These are phyloP conservation scores for Ophion obscuratus DNA, from an alignment of 2,888 invertebrate genomes.

Conservation along the genomic window DNA sequence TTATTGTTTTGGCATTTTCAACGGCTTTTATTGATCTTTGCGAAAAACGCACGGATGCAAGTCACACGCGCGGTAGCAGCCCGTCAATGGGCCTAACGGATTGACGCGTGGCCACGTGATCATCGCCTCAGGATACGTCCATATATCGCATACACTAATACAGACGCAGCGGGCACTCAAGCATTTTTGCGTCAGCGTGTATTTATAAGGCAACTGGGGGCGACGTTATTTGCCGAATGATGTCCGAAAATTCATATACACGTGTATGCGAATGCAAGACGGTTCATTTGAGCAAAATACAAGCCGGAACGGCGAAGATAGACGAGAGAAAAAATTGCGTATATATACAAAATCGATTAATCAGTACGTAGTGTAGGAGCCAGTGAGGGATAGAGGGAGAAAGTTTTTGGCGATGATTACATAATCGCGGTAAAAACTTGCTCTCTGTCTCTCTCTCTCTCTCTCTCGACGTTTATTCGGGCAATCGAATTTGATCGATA, in stretches of 20 bases:
- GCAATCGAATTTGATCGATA: neutral
- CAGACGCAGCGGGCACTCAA: neutral
- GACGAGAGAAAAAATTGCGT: constrained; percentile 10
- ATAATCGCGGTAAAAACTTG: constrained; percentile 1
- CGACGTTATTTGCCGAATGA: constrained; percentile 10
- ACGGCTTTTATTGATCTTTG: constrained; percentile 51
- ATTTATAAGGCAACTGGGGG: neutral
- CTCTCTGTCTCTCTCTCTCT: too few relatives aligned
- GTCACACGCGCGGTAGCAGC: constrained; percentile 11
- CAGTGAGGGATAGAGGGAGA: constrained; percentile 11
- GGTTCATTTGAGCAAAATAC: constrained; percentile 5
- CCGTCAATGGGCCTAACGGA: constrained; percentile 56
- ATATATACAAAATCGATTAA: constrained; percentile 48
- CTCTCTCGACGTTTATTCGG: neutral
- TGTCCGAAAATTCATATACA: neutral
- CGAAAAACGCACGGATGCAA: neutral
- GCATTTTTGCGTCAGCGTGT: constrained; percentile 31
- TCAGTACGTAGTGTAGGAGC: constrained; percentile 1
- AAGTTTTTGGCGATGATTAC: constrained; percentile 15
- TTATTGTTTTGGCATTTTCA: neutral
- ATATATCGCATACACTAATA: neutral
- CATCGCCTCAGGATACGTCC: neutral
- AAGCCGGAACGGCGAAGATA: neutral
- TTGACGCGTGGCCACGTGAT: constrained; percentile 22
- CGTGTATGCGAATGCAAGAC: neutral